A percentile compares a stretch with the other conserved stretches of the same genome.
Conservation (phyloP, 2,113 vertebrate genomes). For the Herpetotheres cachinnans region DNA sequence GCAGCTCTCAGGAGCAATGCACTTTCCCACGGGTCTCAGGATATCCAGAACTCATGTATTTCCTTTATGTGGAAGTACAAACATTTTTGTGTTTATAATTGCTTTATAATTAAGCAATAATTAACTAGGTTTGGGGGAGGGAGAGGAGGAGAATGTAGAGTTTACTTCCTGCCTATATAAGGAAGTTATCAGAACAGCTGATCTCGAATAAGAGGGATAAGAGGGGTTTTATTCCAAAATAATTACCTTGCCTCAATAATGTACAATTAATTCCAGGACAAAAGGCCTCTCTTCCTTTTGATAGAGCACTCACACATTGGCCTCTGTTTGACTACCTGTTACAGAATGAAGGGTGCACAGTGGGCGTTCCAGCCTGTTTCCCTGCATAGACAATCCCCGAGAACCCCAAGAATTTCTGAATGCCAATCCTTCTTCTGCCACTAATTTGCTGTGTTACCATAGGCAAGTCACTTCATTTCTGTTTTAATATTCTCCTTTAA, state of each 20-base stretch:
- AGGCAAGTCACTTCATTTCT: neutral
- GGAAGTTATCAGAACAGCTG: neutral
- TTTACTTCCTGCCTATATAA: neutral
- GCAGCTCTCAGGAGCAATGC: neutral
- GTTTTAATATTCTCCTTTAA: neutral
- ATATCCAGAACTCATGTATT: neutral
- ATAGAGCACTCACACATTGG: neutral
- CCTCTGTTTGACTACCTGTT: neutral
- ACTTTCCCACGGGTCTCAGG: neutral
- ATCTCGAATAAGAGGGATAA: neutral
- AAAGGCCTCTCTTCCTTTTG: neutral
- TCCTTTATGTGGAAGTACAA: neutral
- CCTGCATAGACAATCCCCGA: neutral
- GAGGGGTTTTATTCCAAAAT: neutral
- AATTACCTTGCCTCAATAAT: neutral
- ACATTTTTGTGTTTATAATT: neutral
- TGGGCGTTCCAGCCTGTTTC: neutral
- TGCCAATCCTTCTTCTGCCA: neutral
- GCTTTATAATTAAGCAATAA: neutral
- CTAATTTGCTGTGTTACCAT: neutral
- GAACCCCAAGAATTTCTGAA: neutral
- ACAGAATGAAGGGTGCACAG: neutral
- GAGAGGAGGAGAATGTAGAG: neutral
- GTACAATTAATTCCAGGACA: neutral
- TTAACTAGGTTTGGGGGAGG: fast-evolving